These are phyloP conservation scores for Paelopatides confundens DNA, from an alignment of 53 echinoderm and acorn worm species.

Conservation along the genomic window DNA sequence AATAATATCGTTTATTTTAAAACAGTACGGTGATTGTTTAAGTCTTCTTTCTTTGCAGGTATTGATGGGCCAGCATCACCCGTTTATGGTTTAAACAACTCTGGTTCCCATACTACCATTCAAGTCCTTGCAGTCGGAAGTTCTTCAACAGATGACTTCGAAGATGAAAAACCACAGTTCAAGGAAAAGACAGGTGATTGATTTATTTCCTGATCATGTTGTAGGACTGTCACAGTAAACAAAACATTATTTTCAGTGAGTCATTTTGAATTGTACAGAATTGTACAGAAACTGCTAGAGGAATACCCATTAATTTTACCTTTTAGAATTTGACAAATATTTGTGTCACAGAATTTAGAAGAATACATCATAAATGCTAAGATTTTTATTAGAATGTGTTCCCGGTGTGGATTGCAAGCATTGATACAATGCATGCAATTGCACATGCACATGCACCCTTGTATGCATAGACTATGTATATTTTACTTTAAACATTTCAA, in stretches of 20 bases:
- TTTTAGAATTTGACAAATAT: not conserved
- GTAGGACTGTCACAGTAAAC: not conserved
- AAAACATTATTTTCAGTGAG: too few relatives aligned
- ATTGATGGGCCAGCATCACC: slow-evolving; percentile 93
- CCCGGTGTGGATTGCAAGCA: too few relatives aligned
- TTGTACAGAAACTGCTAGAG: too few relatives aligned
- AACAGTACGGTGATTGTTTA: not conserved
- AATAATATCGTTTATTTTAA: too few relatives aligned
- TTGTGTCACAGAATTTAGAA: not conserved
- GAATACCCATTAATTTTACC: not conserved
- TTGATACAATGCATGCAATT: too few relatives aligned
- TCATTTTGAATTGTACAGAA: too few relatives aligned
- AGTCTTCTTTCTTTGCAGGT: slow-evolving; percentile 48
- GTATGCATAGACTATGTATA: too few relatives aligned
- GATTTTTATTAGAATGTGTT: too few relatives aligned
- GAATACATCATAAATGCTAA: too few relatives aligned
- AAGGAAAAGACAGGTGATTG: slow-evolving; percentile 88
- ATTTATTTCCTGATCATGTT: not conserved
- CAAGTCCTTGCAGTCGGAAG: slow-evolving; percentile 90
- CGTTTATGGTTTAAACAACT: slow-evolving; percentile 76
- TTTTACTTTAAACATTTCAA: too few relatives aligned
- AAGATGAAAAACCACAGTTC: slow-evolving; percentile 82
- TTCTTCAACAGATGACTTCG: slow-evolving; percentile 80
- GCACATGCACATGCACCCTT: too few relatives aligned
- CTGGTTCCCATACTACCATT: slow-evolving; percentile 86